Base-by-base conservation (phyloP, 1,140 invertebrate species). In the Drosophila triauraria region DNA sequence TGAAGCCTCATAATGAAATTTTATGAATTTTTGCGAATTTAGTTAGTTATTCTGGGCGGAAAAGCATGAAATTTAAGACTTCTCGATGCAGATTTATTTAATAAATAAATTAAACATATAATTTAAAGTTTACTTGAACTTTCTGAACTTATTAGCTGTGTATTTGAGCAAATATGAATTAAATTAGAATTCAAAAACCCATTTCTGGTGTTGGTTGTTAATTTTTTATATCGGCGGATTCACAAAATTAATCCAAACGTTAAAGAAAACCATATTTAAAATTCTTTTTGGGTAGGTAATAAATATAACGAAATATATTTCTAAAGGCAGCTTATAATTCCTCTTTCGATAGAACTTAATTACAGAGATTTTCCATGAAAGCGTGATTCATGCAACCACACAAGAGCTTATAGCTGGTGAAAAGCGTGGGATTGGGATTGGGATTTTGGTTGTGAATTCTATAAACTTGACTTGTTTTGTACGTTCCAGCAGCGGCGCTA, bases 401-500 rank as follows among this genome's bases (percentile, higher is more conserved):
- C 51, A 32, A 54, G 32, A 54, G 20, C 17, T 54, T 38, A 38
- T 20, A 53, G 50, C 9, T 12, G 50, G 2, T 12, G 7, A n/a
- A 27, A 10, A 50, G 48, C n/a, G 6, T 57, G 23, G 35, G 10
- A 57, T 35, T 35, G 9, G 7, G 30, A 30, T 57, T 57, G 13
- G n/a, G 17, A 68, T 20, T 30, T 57, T 20, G 13, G 25, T 42
- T 27, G 5, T 10, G 10, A 15, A 15, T 47, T 56, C 32, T 25
- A 23, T 15, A 30, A 23, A 13, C 17, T 30, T 46, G 4, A 10
- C 15, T 23, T 30, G 27, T 20, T 38, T 30, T 40, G 27, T 27
- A 38, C 56, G 44, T 51, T 48, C 46, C 40, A n/a, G 32, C 63
- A 40, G 25, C 48, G 27, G 6, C 30, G n/a, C 42, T 62, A 56